These are phyloP conservation scores for Pedetes capensis DNA, from an alignment of 2,113 vertebrate species.

Conservation along the genomic window DNA sequence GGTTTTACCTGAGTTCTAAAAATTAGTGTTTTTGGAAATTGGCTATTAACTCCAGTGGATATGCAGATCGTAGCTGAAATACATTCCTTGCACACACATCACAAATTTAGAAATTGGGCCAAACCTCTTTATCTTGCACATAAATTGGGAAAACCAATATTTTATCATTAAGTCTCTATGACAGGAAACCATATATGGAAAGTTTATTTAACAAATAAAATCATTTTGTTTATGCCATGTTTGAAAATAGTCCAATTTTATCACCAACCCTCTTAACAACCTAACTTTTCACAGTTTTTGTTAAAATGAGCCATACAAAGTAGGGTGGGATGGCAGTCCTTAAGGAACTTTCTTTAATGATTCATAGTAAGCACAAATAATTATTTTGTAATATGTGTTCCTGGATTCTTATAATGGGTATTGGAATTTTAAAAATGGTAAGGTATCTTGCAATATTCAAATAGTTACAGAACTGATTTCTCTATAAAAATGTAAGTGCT, in stretches of 20 bases:
- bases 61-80: not conserved
- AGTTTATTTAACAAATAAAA: not conserved
- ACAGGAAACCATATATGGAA: not conserved
- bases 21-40: not conserved
- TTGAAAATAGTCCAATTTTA: not conserved
- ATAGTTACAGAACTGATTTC: not conserved
- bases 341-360: not conserved
- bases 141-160: not conserved
- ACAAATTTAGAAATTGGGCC: not conserved
- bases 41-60: not conserved
- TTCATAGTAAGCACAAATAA: not conserved
- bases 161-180: not conserved
- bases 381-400: slow-evolving; percentile 29
- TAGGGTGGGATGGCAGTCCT: not conserved
- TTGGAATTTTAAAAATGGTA: slow-evolving; percentile 36
- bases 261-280: not conserved
- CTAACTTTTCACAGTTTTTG: not conserved
- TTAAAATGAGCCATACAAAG: not conserved
- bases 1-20: not conserved
- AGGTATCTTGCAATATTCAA: not conserved
- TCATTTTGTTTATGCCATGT: not conserved
- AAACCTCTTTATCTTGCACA: not conserved
- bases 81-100: not conserved
- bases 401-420: not conserved
- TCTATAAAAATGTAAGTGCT: not conserved